phyloP scores from a whole-genome alignment of 2,888 invertebrate genomes.

The Hyposoter didymator region DNA sequence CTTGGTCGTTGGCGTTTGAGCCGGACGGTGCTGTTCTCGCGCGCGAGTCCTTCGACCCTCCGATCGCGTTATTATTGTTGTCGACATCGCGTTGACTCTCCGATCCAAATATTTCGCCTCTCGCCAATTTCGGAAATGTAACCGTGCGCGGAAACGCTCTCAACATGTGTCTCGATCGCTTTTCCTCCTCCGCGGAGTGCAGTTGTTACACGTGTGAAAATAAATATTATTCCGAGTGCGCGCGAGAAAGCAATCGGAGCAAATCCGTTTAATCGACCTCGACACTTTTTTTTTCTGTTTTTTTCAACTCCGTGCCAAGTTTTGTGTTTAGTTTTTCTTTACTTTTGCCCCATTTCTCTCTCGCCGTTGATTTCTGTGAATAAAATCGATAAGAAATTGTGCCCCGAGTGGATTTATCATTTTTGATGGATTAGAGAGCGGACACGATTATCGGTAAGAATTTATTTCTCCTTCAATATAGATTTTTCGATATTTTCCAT shows the following conservation, averaged over 20 bases:
- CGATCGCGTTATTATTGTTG: conserved; percentile 21
- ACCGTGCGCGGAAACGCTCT: conserved; percentile 2
- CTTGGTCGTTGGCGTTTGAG: conserved; percentile 80
- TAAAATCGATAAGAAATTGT: conserved; percentile 41
- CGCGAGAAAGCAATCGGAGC: conserved; percentile 43
- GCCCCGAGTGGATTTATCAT: conserved; percentile 62
- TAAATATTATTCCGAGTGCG: conserved; percentile 43
- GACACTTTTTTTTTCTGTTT: background rate
- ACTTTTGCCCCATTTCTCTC: background rate
- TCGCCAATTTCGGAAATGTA: background rate
- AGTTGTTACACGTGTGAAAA: conserved; percentile 53
- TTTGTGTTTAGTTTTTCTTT: conserved; percentile 31
- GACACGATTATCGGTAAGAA: conserved; percentile 58
- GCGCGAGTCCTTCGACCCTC: conserved; percentile 68
- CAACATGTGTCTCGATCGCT: background rate
- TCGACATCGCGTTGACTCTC: background rate
- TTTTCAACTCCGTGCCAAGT: conserved; percentile 59
- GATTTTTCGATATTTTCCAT: background rate
- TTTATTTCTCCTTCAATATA: no score
- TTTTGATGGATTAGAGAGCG: conserved; percentile 66
- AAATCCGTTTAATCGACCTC: conserved; percentile 32
- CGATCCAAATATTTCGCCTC: background rate
- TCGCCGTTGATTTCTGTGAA: conserved; percentile 27
- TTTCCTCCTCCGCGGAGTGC: conserved; percentile 29
- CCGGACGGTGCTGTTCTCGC: conserved; percentile 74